Percentiles rank a stretch among this genome's conserved stretches.
These are phyloP conservation scores for Alligator sinensis DNA, from an alignment of 2,113 vertebrate genomes.

Conservation along the genomic window DNA sequence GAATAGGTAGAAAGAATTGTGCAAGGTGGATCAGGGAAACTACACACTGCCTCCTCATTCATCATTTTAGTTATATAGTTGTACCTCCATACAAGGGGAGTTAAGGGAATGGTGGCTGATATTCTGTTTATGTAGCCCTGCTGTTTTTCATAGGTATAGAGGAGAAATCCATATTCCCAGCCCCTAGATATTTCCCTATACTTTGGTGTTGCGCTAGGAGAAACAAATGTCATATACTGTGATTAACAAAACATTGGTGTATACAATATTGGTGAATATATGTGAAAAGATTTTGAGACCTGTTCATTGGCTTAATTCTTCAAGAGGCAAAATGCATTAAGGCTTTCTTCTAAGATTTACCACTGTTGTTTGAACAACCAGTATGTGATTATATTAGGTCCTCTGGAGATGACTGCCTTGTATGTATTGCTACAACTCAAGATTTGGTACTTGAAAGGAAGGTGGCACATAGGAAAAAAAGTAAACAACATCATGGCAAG, in stretches of 20 bases:
- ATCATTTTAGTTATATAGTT: background rate
- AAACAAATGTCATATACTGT: background rate
- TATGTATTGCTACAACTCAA: background rate
- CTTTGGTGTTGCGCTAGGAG: background rate
- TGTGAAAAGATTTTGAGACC: background rate
- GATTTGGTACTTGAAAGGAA: background rate
- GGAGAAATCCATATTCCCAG: background rate
- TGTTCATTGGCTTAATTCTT: background rate
- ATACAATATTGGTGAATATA: background rate
- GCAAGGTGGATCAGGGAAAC: background rate
- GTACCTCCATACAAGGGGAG: too few relatives aligned
- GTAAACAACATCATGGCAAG: background rate
- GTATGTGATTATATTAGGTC: background rate
- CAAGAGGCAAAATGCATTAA: background rate
- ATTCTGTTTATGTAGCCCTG: background rate
- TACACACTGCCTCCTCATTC: background rate
- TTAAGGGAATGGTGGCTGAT: too few relatives aligned
- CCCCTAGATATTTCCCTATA: background rate
- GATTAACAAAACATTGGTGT: background rate
- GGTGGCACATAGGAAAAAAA: background rate
- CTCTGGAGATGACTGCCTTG: background rate
- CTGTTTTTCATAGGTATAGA: background rate
- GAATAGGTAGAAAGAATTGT: background rate
- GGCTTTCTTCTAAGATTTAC: background rate
- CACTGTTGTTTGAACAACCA: background rate